phyloP scores from a whole-genome alignment of 2,888 invertebrate species.

The Lumbricus terrestris region DNA sequence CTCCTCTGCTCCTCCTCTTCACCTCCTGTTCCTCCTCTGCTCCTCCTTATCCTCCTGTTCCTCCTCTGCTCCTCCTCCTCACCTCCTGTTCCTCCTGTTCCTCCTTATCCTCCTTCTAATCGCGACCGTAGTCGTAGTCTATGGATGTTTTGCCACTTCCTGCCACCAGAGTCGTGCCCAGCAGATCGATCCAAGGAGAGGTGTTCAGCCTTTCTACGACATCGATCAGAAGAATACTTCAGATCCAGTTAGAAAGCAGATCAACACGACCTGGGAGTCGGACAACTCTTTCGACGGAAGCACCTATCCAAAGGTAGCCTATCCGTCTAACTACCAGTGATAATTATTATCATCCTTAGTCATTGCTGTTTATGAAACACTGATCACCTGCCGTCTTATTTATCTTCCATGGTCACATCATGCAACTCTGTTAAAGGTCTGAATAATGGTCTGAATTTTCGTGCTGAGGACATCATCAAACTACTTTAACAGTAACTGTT shows the following conservation, averaged over 20 bases:
- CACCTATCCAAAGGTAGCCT: conserved; percentile 33
- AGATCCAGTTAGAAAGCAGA: conserved; percentile 26
- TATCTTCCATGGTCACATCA: neutral
- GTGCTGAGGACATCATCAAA: too few species aligned
- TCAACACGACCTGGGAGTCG: conserved; percentile 20
- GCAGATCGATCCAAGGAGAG: conserved; percentile 28
- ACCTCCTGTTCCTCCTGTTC: neutral
- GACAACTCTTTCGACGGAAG: conserved; percentile 25
- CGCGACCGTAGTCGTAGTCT: neutral
- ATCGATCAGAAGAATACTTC: conserved; percentile 29
- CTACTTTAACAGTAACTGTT: too few species aligned
- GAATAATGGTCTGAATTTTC: too few species aligned
- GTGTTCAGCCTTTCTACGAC: conserved; percentile 21
- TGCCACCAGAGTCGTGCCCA: conserved; percentile 23
- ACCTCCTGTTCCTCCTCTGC: neutral
- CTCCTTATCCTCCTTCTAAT: neutral
- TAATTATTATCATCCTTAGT: too few species aligned
- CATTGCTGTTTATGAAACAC: too few species aligned
- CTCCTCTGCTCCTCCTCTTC: neutral
- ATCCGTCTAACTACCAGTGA: too few species aligned
- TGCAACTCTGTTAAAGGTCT: too few species aligned
- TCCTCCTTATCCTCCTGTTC: neutral
- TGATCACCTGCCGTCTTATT: too few species aligned
- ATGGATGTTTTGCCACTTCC: neutral
- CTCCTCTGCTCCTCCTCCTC: neutral